These are phyloP conservation scores for Antennarius striatus DNA, from an alignment of 2,113 vertebrate genomes.

Conservation along the genomic window DNA sequence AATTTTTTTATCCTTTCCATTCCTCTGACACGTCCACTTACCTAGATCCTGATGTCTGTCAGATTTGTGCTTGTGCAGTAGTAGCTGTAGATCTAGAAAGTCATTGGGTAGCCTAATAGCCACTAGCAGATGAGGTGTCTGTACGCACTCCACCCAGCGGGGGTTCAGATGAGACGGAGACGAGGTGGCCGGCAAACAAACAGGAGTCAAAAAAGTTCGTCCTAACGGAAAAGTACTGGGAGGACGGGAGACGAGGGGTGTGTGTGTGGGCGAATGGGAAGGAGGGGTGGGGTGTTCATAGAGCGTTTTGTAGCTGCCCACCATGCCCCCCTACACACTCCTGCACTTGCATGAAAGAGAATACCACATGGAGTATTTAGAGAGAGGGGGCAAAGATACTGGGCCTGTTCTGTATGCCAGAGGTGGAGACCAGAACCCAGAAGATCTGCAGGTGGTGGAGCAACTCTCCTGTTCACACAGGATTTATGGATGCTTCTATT, in stretches of 20 bases:
- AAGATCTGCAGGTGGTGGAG: not conserved
- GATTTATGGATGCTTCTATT: not conserved
- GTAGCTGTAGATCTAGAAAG: not conserved
- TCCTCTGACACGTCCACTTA: no score
- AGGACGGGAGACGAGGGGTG: slow-evolving; percentile 8
- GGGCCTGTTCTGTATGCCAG: not conserved
- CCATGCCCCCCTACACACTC: not conserved
- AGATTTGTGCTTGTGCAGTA: no score
- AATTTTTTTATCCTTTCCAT: no score
- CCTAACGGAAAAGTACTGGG: slow-evolving; percentile 66
- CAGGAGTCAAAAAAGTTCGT: not conserved
- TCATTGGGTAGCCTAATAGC: not conserved
- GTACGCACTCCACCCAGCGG: not conserved
- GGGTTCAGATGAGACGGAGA: slow-evolving; percentile 2
- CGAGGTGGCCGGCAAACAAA: not conserved
- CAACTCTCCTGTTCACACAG: not conserved
- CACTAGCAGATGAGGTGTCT: not conserved
- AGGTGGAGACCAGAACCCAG: not conserved
- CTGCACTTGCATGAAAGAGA: slow-evolving; percentile 25
- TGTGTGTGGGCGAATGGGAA: not conserved
- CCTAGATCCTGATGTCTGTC: no score
- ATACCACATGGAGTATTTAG: slow-evolving; percentile 7
- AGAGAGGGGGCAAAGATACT: not conserved
- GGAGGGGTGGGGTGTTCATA: slow-evolving; percentile 5
- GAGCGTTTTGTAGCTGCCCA: not conserved